Evolutionary conservation across 2,888 invertebrate species (phyloP).

Genomic region (Notodonta ziczac): DNA sequence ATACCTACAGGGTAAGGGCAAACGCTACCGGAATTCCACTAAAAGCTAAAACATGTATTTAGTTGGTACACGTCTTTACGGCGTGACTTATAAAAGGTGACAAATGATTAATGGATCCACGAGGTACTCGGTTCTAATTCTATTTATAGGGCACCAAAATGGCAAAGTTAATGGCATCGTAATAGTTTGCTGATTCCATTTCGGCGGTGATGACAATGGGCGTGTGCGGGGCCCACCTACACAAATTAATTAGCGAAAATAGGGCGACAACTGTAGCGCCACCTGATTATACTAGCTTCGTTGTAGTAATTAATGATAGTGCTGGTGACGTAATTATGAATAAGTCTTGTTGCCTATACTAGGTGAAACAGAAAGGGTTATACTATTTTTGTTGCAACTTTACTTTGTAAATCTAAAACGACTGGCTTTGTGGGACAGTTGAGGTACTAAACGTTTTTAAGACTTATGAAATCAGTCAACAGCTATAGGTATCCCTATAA

Average conservation of each 20-base stretch:
- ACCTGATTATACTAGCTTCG: constrained; percentile 23
- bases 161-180: constrained; percentile 35
- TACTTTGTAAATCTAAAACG: too few relatives aligned
- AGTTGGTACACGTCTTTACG: background rate
- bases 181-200: constrained; percentile 51
- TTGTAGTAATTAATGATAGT: constrained; percentile 19
- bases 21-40: too few relatives aligned
- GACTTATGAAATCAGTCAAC: too few relatives aligned
- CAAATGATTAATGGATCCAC: background rate
- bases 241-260: constrained; percentile 68
- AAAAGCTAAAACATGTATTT: too few relatives aligned
- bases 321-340: constrained; percentile 4
- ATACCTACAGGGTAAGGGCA: too few relatives aligned
- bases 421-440: too few relatives aligned
- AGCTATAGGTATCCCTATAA: too few relatives aligned
- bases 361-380: too few relatives aligned
- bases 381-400: too few relatives aligned
- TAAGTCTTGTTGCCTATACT: background rate
- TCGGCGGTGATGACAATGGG: constrained; percentile 46
- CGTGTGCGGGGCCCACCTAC: constrained; percentile 56
- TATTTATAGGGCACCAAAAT: constrained; percentile 17
- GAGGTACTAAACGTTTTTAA: too few relatives aligned
- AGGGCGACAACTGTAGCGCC: constrained; percentile 35
- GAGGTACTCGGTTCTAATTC: background rate
- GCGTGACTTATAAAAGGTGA: background rate